Percentiles rank a stretch among this genome's conserved stretches.
These are phyloP conservation scores for Xestia sexstrigata DNA, from an alignment of 2,888 invertebrate genomes.

Conservation along the genomic window DNA sequence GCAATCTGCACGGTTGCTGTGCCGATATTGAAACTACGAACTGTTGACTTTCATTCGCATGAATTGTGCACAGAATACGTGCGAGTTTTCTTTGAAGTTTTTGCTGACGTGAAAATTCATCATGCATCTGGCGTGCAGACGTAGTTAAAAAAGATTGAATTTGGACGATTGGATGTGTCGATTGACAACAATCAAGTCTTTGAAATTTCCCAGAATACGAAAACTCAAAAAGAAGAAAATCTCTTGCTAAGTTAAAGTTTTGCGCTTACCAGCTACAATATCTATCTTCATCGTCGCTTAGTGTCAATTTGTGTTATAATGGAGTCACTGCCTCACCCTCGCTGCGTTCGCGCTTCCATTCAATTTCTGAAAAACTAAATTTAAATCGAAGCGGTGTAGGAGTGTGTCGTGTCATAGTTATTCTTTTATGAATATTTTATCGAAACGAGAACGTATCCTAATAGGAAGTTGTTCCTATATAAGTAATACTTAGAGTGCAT, in stretches of 20 bases:
- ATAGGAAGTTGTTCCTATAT: slow-evolving; percentile 15
- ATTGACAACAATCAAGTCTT: not conserved
- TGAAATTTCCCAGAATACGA: not conserved
- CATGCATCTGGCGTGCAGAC: slow-evolving; percentile 2
- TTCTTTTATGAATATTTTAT: slow-evolving; percentile 52
- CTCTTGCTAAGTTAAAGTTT: slow-evolving; percentile 16
- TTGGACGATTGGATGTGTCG: not conserved
- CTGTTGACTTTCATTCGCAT: slow-evolving; percentile 44
- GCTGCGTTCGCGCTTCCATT: slow-evolving; percentile 22
- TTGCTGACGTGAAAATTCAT: slow-evolving; percentile 32
- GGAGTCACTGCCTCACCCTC: slow-evolving; percentile 21
- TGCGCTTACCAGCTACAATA: slow-evolving; percentile 22
- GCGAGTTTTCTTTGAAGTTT: slow-evolving; percentile 42
- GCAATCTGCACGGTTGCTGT: slow-evolving; percentile 52
- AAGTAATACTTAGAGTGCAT: not conserved
- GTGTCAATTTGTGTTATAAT: slow-evolving; percentile 52
- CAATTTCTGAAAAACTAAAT: slow-evolving; percentile 52
- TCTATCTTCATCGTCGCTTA: slow-evolving; percentile 44
- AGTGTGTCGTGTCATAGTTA: slow-evolving; percentile 39
- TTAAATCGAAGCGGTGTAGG: slow-evolving; percentile 36
- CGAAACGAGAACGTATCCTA: slow-evolving; percentile 13
- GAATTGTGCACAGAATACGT: slow-evolving; percentile 28
- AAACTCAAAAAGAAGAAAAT: slow-evolving; percentile 7
- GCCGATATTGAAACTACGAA: slow-evolving; percentile 56
- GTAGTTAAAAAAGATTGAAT: not conserved